Conservation (phyloP, 2,113 vertebrate species). For the Pterocles orientalis region DNA sequence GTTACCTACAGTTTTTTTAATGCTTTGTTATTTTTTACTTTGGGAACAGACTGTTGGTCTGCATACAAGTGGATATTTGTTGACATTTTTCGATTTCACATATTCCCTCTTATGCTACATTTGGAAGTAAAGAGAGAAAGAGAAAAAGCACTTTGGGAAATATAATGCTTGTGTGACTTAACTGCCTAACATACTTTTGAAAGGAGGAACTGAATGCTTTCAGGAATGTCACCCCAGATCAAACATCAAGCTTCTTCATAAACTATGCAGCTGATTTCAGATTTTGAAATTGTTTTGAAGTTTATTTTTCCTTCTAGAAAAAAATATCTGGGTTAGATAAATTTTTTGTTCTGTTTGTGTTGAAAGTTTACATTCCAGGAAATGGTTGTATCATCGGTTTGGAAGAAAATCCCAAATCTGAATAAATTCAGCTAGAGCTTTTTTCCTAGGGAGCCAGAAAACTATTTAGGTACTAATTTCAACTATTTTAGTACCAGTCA, state of each 20-base stretch:
- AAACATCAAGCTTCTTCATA: not conserved
- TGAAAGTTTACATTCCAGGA: slow-evolving; percentile 31
- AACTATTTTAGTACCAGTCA: not conserved
- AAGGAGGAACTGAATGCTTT: not conserved
- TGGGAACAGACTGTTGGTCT: not conserved
- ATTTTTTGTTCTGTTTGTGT: not conserved
- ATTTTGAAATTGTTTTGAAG: not conserved
- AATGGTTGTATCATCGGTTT: slow-evolving; percentile 17
- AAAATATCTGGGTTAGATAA: slow-evolving; percentile 44
- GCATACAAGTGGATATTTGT: not conserved
- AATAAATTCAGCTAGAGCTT: not conserved
- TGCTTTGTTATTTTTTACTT: not conserved
- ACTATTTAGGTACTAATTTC: not conserved
- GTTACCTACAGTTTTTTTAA: not conserved
- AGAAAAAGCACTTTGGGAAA: not conserved
- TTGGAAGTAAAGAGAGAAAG: not conserved
- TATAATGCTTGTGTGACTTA: not conserved
- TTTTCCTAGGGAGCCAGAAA: not conserved
- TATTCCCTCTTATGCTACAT: not conserved
- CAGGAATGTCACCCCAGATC: not conserved
- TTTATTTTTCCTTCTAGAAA: not conserved
- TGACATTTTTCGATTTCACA: not conserved
- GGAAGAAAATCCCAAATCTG: not conserved
- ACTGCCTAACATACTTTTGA: not conserved
- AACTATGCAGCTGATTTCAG: not conserved